Evolutionary conservation across 1,140 invertebrate genomes (phyloP), one percentile per base, ranked within the genome.

Genomic region (Proctacanthus coquilletti): DNA sequence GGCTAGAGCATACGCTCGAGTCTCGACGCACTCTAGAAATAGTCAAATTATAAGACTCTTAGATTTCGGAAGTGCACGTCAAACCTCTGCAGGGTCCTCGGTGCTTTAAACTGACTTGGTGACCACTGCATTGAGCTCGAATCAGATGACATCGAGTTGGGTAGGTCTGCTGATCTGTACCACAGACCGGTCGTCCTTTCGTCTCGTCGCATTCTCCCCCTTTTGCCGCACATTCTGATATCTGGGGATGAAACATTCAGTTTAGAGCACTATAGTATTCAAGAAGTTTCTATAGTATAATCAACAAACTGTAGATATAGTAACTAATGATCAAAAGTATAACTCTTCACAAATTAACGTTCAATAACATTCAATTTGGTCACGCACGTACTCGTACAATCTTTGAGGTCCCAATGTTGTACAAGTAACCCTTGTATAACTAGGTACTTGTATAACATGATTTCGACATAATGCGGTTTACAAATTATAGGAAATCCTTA

Each of bases 131-230:
- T 50, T 81, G 79, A 27, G 72, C 76, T 42, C 74, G 68, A 47
- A 79, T 66, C 34, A 88, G 66, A 38, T 80, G 74, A 61, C 85
- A 89, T 41, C 73, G 65, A 40, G 75, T 80, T 10, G 74, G 65
- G 66, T 88, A 89, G 25, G 79, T 85, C 35, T 75, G 61, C 8
- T 77, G 77, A 52, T 89, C 80, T 17, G 80, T 79, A 40, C 81
- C 84, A 51, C 84, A 89, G 20, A 86, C 78, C 6, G 77, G 68
- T 36, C 62, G 51, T 32, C 61, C 55, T 52, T 52, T 53, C 31
- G 45, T 51, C 38, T 52, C 53, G 42, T 60, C 55, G 44, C 57
- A 60, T 43, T 60, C 52, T 18, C 53, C 53, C 30, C 45, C 45
- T 40, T 53, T 60, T 38, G 53, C 52, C 18, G 54, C 52, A 43